These are phyloP conservation scores for Pseudopleuronectes americanus DNA, from an alignment of 2,797 vertebrate genomes.

Conservation along the genomic window DNA sequence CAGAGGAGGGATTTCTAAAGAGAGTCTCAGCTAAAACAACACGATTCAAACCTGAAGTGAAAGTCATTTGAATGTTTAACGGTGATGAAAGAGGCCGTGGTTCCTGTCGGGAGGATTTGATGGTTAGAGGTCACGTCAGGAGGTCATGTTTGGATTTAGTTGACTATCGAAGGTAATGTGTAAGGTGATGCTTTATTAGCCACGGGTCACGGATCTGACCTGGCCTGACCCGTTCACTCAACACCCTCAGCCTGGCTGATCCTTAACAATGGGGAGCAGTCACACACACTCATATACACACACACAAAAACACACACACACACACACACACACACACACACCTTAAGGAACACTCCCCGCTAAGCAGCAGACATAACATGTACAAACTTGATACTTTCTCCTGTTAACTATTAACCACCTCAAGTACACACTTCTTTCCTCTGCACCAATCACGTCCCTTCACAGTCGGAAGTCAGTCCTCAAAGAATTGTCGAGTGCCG, in stretches of 20 bases:
- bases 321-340: conserved; percentile 33
- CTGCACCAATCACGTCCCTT: conserved; percentile 36
- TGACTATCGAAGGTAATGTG: conserved; percentile 49
- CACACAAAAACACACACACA: conserved; percentile 20
- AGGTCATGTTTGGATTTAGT: conserved; percentile 64
- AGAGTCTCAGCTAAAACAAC: conserved; percentile 10
- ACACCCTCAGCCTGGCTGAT: conserved; percentile 40
- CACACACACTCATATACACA: conserved; percentile 39
- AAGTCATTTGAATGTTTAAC: conserved; percentile 10
- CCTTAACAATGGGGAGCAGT: conserved; percentile 55
- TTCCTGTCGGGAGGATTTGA: conserved; percentile 27
- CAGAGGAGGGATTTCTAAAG: background rate
- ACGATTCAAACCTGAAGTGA: background rate
- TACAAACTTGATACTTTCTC: conserved; percentile 64
- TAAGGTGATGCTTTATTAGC: conserved; percentile 76
- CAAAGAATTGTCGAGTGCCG: conserved; percentile 22
- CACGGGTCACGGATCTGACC: conserved; percentile 68
- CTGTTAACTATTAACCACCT: conserved; percentile 74
- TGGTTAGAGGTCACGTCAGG: conserved; percentile 32
- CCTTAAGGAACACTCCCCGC: conserved; percentile 49
- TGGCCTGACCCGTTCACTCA: conserved; percentile 63
- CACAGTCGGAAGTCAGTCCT: conserved; percentile 52
- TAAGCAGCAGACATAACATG: conserved; percentile 58
- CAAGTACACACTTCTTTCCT: conserved; percentile 43
- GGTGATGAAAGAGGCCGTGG: conserved; percentile 10